Conservation (phyloP, 1,140 invertebrate species). For the Pentalonia nigronervosa region DNA sequence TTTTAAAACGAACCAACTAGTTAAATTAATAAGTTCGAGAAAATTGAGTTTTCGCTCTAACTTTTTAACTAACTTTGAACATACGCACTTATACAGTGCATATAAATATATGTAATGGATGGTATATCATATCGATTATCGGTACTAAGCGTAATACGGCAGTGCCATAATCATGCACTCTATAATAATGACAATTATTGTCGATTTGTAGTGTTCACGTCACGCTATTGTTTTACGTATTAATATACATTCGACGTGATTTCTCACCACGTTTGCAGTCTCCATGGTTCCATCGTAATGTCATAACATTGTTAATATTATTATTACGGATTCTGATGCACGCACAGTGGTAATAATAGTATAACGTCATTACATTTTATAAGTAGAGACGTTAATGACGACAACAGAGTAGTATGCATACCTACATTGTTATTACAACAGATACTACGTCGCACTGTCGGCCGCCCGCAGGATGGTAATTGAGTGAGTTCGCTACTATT, state of each 20-base stretch:
- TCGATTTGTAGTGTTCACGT: neutral
- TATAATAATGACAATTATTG: no score
- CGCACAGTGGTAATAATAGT: neutral
- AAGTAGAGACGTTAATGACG: neutral
- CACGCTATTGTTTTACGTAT: no score
- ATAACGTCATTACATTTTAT: neutral
- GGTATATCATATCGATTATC: neutral
- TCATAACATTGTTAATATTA: neutral
- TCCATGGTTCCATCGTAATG: neutral
- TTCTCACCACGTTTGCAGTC: neutral
- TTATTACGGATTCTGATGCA: neutral
- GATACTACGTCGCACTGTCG: neutral
- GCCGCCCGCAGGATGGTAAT: neutral
- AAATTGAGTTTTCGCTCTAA: neutral
- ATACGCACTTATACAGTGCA: neutral
- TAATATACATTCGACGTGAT: no score
- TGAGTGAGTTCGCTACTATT: neutral
- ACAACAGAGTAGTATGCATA: neutral
- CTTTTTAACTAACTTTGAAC: neutral
- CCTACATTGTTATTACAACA: neutral
- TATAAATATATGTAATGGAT: neutral
- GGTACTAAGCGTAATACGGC: neutral
- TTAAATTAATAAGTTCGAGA: neutral
- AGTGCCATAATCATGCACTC: neutral
- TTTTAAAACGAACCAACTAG: neutral